Evolutionary conservation across 2,797 vertebrate species (phyloP), one percentile per base, ranked within the genome.

Genomic region (Salarias fasciatus): DNA sequence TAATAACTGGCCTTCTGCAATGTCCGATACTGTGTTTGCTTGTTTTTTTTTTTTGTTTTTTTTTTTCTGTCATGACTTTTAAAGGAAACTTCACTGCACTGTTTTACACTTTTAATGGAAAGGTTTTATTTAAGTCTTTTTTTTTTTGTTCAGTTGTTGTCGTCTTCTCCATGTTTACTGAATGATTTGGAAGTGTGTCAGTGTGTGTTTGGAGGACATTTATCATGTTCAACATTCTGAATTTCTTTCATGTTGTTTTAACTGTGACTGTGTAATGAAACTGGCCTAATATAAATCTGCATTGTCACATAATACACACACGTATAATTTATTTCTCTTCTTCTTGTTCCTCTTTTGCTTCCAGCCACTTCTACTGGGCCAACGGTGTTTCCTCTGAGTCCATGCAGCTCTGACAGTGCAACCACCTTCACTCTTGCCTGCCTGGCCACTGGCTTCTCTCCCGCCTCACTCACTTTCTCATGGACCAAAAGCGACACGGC

Each of bases 371-470:
- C 52, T 6, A 6, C 0, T 2, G 0, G 0, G 2, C 91, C 91
- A 0, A 45, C 35, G 3, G 38, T 86, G 43, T 89, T 80, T 53
- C 59, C n/a, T 24, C 44, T 90, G 72, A 36, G 2, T 0, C 76
- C 79, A 56, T 92, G 90, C 58, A 56, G 8, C 2, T 31, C 75
- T 11, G 55, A 1, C 0, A n/a, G 35, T 0, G 60, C 11, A 51
- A 1, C 2, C 0, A 65, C 1, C 0, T 1, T 92, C 53, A 89
- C 74, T 62, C 11, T 93, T 1, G 90, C 83, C 62, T 92, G 91
- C 46, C 28, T 92, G 2, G 74, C 87, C 40, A 83, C 60, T 2
- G 80, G 63, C 45, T 91, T 90, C 70, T 56, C 60, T 0, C 84
- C 89, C 2, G 53, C 73, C 0, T 15, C 80, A 0, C 1, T 87